These are phyloP conservation scores for Sacculina carcini DNA, from an alignment of 2,888 invertebrate genomes.

Conservation along the genomic window DNA sequence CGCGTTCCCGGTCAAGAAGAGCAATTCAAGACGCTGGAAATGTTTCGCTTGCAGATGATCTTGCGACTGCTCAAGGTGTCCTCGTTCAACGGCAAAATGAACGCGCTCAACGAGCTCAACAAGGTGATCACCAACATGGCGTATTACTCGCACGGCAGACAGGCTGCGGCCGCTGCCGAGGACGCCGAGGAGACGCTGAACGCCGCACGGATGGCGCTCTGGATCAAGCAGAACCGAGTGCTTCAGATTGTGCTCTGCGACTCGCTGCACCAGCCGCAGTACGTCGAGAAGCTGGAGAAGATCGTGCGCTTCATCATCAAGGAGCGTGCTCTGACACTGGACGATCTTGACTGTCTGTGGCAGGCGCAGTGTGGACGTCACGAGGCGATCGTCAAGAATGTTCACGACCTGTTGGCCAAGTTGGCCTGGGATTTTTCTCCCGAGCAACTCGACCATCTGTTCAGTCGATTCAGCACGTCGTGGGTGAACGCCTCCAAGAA, in stretches of 20 bases:
- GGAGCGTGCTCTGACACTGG: conserved; percentile 57
- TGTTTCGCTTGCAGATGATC: conserved; percentile 88
- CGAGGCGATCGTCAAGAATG: conserved; percentile 76
- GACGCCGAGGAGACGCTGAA: conserved; percentile 77
- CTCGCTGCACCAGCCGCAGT: conserved; percentile 87
- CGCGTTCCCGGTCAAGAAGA: conserved; percentile 63
- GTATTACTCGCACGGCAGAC: conserved; percentile 16
- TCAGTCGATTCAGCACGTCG: conserved; percentile 65
- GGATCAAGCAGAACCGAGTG: conserved; percentile 88
- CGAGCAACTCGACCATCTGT: conserved; percentile 84
- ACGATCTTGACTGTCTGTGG: conserved; percentile 88
- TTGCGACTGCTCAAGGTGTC: conserved; percentile 75
- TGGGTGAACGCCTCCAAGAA: conserved; percentile 90
- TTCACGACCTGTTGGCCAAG: conserved; percentile 83
- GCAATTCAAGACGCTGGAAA: conserved; percentile 52
- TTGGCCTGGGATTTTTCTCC: conserved; percentile 95
- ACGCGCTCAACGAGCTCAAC: conserved; percentile 90
- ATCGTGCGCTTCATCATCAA: conserved; percentile 91
- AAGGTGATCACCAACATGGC: conserved; percentile 32
- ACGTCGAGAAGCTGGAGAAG: conserved; percentile 90
- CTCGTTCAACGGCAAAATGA: conserved; percentile 97
- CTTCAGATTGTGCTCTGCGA: conserved; percentile 81
- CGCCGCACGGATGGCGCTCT: conserved; percentile 79
- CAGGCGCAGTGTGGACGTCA: conserved; percentile 40
- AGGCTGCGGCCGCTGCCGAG: conserved; percentile 18